Percentiles rank a stretch among this genome's conserved stretches.
phyloP scores from a whole-genome alignment of 2,888 invertebrate genomes.

The Apamea monoglypha region DNA sequence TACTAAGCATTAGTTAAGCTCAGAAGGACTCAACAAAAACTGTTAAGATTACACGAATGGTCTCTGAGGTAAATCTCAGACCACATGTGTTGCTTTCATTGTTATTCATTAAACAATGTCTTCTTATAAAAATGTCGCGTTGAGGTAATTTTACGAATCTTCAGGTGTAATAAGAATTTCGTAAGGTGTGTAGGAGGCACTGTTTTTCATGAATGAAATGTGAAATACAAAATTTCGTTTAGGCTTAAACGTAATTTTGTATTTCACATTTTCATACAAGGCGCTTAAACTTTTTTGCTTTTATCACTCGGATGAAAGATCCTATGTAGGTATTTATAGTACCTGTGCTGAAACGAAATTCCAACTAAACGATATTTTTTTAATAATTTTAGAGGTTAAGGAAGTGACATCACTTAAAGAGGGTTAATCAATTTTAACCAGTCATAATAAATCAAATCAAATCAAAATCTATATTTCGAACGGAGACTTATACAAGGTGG shows the following conservation, averaged over 20 bases:
- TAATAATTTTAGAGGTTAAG: background rate
- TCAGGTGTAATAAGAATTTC: constrained; percentile 2
- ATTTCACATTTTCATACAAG: background rate
- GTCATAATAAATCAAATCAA: background rate
- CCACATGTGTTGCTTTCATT: constrained; percentile 19
- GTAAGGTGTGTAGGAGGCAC: background rate
- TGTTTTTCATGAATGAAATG: background rate
- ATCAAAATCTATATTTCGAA: background rate
- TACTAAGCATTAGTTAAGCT: constrained; percentile 24
- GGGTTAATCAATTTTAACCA: background rate
- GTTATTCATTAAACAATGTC: constrained; percentile 10
- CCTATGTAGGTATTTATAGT: background rate
- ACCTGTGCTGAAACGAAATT: constrained; percentile 4
- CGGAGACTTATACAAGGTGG: too few relatives aligned
- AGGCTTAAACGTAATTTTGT: background rate
- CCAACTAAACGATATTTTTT: background rate
- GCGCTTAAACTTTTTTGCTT: background rate
- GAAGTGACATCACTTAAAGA: background rate
- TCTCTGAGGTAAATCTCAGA: constrained; percentile 23
- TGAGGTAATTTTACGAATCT: constrained; percentile 4
- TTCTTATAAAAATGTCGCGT: background rate
- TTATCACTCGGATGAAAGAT: background rate
- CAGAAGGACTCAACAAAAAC: constrained; percentile 35
- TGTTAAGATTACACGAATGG: constrained; percentile 18
- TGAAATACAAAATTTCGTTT: background rate